Base-by-base conservation (phyloP, 2,888 invertebrate genomes). In the Koerneria pararmatus region DNA sequence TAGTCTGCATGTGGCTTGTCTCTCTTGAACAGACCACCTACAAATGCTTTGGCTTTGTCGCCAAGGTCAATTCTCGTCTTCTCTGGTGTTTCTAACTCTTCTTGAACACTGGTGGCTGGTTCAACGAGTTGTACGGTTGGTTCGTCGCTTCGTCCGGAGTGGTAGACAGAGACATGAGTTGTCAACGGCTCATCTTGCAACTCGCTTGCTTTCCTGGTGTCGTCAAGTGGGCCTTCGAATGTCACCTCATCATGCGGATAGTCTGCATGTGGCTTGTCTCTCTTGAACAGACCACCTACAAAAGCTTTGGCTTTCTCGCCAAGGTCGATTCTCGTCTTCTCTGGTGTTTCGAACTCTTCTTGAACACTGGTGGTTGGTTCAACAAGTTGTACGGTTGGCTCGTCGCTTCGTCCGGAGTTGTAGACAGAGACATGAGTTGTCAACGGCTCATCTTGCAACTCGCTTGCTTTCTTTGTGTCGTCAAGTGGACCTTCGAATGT, bases 271-370 rank as follows among this genome's bases (percentile, higher is more conserved):
- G 32, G 22, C 34, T 57, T 35, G 34, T 57, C 35, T 32, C 34
- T 27, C 34, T 57, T 57, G 57, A 57, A 57, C 6, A 57, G 57
- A 32, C 57, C 57, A 19, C 57, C 57, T 11, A 57, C 57, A 24
- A 57, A 5, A 32, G 32, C 35, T 35, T 57, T 57, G 8, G 57
- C 57, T 35, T 57, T 57, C 32, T 57, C 57, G 11, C n/a, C 35
- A 35, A 57, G 22, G 57, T 57, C 57, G 57, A 57, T 32, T 35
- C 35, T 57, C 57, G 32, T 57, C 57, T 57, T 57, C 34, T 32
- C 57, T 22, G 57, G n/a, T 24, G 32, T 57, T 22, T 57, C 56
- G n/a, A 34, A 34, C 6, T 56, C n/a, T 24, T 56, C 57, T 3
- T 57, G 34, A 35, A 35, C n/a, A 32, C 34, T 11, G 15, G 35